phyloP scores from a whole-genome alignment of 1,140 invertebrate species.

The Hypsibius dujardini region DNA sequence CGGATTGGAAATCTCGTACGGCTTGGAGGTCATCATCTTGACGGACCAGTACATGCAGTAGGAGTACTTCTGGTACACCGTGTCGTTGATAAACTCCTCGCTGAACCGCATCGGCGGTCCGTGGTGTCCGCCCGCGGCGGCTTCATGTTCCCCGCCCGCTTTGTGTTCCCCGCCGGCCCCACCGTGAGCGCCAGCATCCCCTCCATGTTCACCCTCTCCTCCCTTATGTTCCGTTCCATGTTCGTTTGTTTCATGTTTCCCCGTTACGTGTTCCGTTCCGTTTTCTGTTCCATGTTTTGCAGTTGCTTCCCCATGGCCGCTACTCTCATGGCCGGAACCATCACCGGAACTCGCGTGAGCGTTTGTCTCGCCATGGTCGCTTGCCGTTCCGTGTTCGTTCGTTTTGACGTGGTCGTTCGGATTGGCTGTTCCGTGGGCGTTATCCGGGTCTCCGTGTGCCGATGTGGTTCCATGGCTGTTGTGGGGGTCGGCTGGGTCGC shows the following conservation, averaged over 20 bases:
- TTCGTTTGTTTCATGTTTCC: not conserved
- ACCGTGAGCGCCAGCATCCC: not conserved
- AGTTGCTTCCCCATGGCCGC: not conserved
- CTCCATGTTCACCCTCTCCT: not conserved
- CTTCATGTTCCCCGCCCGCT: not conserved
- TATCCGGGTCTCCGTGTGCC: too few species aligned
- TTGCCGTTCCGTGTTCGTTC: not conserved
- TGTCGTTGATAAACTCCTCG: slow-evolving; percentile 8
- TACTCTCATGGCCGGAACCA: not conserved
- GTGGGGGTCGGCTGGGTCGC: too few species aligned
- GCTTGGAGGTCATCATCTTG: slow-evolving; percentile 15
- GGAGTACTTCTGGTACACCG: slow-evolving; percentile 5
- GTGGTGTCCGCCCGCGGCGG: not conserved
- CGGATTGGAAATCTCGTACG: slow-evolving; percentile 9
- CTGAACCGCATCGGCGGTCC: not conserved
- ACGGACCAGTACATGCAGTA: slow-evolving; percentile 16
- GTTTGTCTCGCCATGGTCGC: not conserved
- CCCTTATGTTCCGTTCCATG: not conserved
- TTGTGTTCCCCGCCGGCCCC: not conserved
- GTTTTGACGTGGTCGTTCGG: not conserved
- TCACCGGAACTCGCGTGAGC: not conserved
- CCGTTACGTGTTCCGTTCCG: not conserved
- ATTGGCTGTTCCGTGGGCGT: too few species aligned
- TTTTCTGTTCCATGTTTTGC: not conserved
- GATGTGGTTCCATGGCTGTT: too few species aligned